Evolutionary conservation across 2,797 vertebrate genomes (phyloP).

Genomic region (Gallinago solitaria): DNA sequence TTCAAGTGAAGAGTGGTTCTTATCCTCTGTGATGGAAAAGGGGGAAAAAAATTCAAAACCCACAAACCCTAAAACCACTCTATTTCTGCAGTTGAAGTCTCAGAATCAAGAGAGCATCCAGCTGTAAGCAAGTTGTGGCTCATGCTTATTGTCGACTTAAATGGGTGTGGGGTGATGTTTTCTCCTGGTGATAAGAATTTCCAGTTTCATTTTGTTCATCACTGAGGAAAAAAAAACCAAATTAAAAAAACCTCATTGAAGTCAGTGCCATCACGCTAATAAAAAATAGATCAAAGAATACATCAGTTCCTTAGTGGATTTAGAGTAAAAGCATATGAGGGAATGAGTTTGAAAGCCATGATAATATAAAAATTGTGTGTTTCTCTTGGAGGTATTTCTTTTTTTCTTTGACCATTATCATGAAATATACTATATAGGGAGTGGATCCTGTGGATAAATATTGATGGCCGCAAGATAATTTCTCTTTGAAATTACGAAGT

Average conservation of each 20-base stretch:
- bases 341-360: slow-evolving; percentile 41
- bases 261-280: not conserved
- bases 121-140: not conserved
- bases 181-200: slow-evolving; percentile 4
- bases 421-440: not conserved
- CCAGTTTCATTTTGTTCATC: slow-evolving; percentile 31
- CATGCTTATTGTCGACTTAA: not conserved
- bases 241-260: slow-evolving; percentile 30
- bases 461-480: not conserved
- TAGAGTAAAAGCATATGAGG: slow-evolving; percentile 36
- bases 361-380: slow-evolving; percentile 46
- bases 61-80: not conserved
- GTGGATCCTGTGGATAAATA: not conserved
- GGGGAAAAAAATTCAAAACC: not conserved
- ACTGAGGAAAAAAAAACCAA: not conserved
- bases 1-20: not conserved
- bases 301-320: slow-evolving; percentile 10
- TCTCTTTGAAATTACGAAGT: not conserved
- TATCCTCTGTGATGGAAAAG: not conserved
- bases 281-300: slow-evolving; percentile 48
- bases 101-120: not conserved
- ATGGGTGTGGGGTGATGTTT: not conserved
- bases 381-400: not conserved
- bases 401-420: not conserved
- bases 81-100: not conserved